Percentiles rank a stretch among this genome's conserved stretches.
Conservation (phyloP, 2,888 invertebrate species). For the Cartodere bifasciata region DNA sequence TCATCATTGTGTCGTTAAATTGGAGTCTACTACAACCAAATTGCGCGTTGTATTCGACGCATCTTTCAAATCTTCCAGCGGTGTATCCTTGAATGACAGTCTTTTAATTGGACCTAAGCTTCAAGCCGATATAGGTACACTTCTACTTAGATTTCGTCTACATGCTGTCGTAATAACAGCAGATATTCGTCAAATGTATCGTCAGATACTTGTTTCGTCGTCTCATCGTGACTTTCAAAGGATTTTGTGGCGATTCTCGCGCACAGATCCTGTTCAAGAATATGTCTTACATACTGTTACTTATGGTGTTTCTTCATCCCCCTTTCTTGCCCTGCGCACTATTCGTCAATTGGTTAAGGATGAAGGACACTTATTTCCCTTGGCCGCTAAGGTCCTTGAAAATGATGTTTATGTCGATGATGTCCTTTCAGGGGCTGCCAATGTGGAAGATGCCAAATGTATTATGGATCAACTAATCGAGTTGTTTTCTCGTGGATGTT, state of each 20-base stretch:
- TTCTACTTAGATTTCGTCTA: not conserved
- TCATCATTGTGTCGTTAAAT: slow-evolving; percentile 10
- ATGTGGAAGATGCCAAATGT: slow-evolving; percentile 9
- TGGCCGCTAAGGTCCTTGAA: slow-evolving; percentile 11
- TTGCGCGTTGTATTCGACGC: slow-evolving; percentile 11
- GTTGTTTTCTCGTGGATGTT: slow-evolving; percentile 4
- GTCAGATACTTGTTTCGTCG: not conserved
- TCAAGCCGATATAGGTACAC: not conserved
- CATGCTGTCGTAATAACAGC: not conserved
- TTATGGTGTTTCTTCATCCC: not conserved
- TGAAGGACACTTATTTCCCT: slow-evolving; percentile 11
- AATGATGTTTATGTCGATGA: slow-evolving; percentile 20
- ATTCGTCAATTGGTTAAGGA: slow-evolving; percentile 1
- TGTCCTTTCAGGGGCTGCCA: slow-evolving; percentile 9
- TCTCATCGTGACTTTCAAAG: not conserved
- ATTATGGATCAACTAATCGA: slow-evolving; percentile 7
- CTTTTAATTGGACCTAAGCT: slow-evolving; percentile 1
- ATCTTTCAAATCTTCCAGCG: slow-evolving; percentile 1
- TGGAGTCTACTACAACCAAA: slow-evolving; percentile 5
- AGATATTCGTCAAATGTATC: slow-evolving; percentile 1
- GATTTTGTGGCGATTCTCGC: not conserved
- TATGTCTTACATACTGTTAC: not conserved
- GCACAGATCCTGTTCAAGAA: not conserved
- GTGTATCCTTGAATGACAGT: slow-evolving; percentile 6
- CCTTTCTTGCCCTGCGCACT: not conserved